phyloP scores from a whole-genome alignment of 2,888 invertebrate genomes.

The Athalia cordata region DNA sequence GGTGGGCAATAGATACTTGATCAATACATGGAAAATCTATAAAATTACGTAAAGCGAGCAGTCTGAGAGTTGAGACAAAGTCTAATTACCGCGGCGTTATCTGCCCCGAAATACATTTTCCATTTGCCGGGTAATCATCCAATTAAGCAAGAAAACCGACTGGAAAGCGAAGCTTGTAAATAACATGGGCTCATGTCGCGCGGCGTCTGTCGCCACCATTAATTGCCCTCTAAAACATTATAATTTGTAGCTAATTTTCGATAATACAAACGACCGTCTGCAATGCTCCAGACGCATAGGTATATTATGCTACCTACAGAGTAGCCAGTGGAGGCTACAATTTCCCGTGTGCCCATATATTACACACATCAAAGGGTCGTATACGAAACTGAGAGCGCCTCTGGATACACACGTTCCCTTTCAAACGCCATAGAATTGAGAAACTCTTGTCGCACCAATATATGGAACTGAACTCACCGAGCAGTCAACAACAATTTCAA shows the following conservation, averaged over 20 bases:
- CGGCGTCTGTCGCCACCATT: conserved; percentile 21
- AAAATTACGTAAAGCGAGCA: neutral
- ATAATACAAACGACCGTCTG: conserved; percentile 27
- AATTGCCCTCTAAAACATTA: conserved; percentile 25
- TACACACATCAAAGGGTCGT: neutral
- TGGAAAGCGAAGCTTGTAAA: conserved; percentile 15
- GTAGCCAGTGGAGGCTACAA: neutral
- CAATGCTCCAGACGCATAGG: neutral
- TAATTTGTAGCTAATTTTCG: conserved; percentile 33
- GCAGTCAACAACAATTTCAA: conserved; percentile 7
- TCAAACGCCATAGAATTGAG: too few relatives aligned
- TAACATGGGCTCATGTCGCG: conserved; percentile 27
- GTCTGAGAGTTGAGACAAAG: neutral
- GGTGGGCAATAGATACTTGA: conserved; percentile 1
- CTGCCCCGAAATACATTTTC: conserved; percentile 32
- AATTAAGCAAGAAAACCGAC: conserved; percentile 26
- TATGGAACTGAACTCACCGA: neutral
- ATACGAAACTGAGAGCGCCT: neutral
- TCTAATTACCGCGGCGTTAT: conserved; percentile 10
- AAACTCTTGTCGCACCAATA: neutral
- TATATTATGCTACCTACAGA: neutral
- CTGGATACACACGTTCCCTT: too few relatives aligned
- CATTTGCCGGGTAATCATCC: conserved; percentile 34
- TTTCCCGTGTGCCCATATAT: neutral
- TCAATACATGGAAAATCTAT: neutral